Conservation (phyloP, 2,888 invertebrate genomes). For the Crioceris asparagi region DNA sequence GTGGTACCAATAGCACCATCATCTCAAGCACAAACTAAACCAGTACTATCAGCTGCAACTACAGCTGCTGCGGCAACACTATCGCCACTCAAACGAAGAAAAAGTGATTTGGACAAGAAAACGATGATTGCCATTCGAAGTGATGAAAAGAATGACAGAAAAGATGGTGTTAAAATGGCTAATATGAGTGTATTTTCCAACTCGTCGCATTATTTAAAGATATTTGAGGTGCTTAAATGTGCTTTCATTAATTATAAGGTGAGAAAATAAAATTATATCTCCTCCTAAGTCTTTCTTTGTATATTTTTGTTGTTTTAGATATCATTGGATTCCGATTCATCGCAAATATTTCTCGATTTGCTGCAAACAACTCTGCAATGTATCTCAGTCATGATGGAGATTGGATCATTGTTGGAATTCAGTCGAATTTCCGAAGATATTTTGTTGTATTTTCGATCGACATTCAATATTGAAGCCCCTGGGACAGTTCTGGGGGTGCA, state of each 20-base stretch:
- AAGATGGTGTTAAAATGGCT: slow-evolving; percentile 27
- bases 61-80: slow-evolving; percentile 36
- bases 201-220: slow-evolving; percentile 72
- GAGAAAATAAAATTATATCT: slow-evolving; percentile 14
- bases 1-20: slow-evolving; percentile 41
- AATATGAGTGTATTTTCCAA: slow-evolving; percentile 55
- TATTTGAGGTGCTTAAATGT: slow-evolving; percentile 70
- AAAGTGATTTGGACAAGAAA: slow-evolving; percentile 35
- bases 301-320: slow-evolving; percentile 42
- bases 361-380: slow-evolving; percentile 53
- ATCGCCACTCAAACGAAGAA: slow-evolving; percentile 38
- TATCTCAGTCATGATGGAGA: slow-evolving; percentile 58
- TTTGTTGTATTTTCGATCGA: slow-evolving; percentile 59
- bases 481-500: slow-evolving; percentile 64
- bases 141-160: slow-evolving; percentile 32
- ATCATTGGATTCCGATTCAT: slow-evolving; percentile 65
- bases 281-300: background rate
- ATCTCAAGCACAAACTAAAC: slow-evolving; percentile 40
- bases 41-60: slow-evolving; percentile 49
- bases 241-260: slow-evolving; percentile 85
- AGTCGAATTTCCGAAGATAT: slow-evolving; percentile 71
- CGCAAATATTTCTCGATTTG: slow-evolving; percentile 61
- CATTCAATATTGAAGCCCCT: slow-evolving; percentile 59
- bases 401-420: slow-evolving; percentile 58
- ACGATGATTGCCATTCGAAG: slow-evolving; percentile 16